Evolutionary conservation across 2,113 vertebrate species (phyloP).

Genomic region (Oxygymnocypris stewartii): DNA sequence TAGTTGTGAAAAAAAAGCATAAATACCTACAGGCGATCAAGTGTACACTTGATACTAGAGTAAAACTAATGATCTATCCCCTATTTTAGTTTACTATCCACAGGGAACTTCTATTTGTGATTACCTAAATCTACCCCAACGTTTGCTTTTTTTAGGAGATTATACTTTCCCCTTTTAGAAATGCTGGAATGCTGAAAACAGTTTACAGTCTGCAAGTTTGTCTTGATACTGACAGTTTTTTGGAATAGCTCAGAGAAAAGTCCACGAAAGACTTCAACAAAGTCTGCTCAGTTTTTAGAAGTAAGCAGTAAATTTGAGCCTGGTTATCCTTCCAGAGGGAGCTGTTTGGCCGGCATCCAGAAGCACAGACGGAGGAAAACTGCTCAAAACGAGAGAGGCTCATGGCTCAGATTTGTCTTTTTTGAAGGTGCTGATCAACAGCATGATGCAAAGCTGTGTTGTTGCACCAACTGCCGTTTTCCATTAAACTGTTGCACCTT

Average conservation of each 20-base stretch:
- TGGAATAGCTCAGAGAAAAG: neutral
- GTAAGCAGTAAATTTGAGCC: constrained; percentile 39
- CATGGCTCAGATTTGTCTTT: neutral
- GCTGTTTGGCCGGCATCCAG: constrained; percentile 30
- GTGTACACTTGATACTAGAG: neutral
- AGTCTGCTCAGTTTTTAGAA: constrained; percentile 4
- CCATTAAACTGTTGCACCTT: neutral
- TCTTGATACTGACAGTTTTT: neutral
- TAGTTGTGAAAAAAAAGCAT: neutral
- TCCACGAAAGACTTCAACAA: neutral
- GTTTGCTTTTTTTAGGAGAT: neutral
- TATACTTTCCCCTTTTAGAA: neutral
- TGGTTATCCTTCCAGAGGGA: constrained; percentile 35
- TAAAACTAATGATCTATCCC: neutral
- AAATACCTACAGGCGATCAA: neutral
- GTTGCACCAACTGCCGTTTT: neutral
- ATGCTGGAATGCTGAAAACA: neutral
- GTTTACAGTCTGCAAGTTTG: neutral
- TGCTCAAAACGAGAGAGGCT: constrained; percentile 1
- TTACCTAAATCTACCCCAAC: neutral
- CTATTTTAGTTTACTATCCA: neutral
- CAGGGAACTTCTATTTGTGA: neutral
- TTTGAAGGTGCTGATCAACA: constrained; percentile 34
- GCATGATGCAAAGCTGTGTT: constrained; percentile 6
- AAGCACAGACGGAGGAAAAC: constrained; percentile 7